Evolutionary conservation across 2,888 invertebrate species (phyloP), one percentile per base, ranked within the genome.

Genomic region (Acronicta psi): DNA sequence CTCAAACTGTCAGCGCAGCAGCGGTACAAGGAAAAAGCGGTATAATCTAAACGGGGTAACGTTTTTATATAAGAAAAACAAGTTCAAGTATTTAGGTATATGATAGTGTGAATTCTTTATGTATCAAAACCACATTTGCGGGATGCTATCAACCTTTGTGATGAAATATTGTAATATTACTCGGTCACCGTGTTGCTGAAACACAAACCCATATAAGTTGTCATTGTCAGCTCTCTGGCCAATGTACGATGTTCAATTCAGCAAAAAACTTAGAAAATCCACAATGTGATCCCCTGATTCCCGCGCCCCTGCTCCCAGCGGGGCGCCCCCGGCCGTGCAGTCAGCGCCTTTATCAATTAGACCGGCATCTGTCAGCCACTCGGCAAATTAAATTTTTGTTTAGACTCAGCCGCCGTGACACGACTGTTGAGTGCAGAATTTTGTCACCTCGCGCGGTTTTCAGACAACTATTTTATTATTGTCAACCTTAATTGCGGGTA

Each of bases 351-450:
- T 36, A 43, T 50, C 59, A 65, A 50, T 54, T 42, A 59, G 45
- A 37, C n/a, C 14, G 37, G 34, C 23, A 38, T 47, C 54, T 47
- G 50, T 44, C 46, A 25, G 50, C 23, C 17, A n/a, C 14, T 6
- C 25, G 38, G 14, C 17, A 18, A 49, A 31, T 45, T 41, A 53
- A 58, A 59, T 47, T 54, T 46, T 34, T 59, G 45, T 41, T 64
- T 40, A 47, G 23, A 11, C 46, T 23, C 16, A 13, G 38, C 38
- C 37, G 40, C 50, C 59, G 45, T 66, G 59, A 23, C 16, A 17
- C 25, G 42, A 29, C 20, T 54, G 50, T 36, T 23, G 34, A 46
- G 34, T 25, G 66, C 50, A 31, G n/a, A 29, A 20, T 20, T 17
- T 23, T 14, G 20, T n/a, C 34, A 6, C 4, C 13, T n/a, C 7